A percentile compares a stretch with the other conserved stretches of the same genome.
phyloP scores from a whole-genome alignment of 2,113 vertebrate genomes.

The Microtus montanus region DNA sequence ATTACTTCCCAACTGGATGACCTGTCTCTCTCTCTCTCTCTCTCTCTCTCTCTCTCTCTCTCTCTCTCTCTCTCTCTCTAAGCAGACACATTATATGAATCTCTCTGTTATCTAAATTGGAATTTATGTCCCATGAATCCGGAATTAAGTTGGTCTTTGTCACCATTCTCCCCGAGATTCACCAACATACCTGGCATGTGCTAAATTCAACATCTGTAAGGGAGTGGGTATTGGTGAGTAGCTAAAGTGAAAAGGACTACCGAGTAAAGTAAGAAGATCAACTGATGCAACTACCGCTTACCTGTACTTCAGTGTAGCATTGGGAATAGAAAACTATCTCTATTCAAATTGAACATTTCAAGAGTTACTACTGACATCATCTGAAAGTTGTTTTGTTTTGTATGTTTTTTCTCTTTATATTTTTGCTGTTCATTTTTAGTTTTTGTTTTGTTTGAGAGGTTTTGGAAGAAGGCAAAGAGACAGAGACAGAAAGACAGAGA shows the following conservation, averaged over 20 bases:
- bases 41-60: background rate
- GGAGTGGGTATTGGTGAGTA: conserved; percentile 17
- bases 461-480: background rate
- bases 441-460: background rate
- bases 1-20: too few relatives aligned
- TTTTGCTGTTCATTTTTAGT: background rate
- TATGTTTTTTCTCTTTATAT: background rate
- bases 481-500: background rate
- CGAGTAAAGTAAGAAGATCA: background rate
- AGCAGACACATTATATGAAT: background rate
- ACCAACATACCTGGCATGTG: background rate
- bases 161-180: background rate
- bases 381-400: background rate
- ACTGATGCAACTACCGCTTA: background rate
- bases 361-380: background rate
- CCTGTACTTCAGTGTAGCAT: background rate
- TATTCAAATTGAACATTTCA: background rate
- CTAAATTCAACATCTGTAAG: background rate
- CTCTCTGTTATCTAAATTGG: background rate
- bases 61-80: background rate
- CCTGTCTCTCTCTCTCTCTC: background rate
- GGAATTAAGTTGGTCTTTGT: background rate
- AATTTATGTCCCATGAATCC: background rate
- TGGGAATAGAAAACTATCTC: background rate
- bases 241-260: background rate